Evolutionary conservation across 2,888 invertebrate species (phyloP), one percentile per base, ranked within the genome.

Genomic region (Erebia palarica): DNA sequence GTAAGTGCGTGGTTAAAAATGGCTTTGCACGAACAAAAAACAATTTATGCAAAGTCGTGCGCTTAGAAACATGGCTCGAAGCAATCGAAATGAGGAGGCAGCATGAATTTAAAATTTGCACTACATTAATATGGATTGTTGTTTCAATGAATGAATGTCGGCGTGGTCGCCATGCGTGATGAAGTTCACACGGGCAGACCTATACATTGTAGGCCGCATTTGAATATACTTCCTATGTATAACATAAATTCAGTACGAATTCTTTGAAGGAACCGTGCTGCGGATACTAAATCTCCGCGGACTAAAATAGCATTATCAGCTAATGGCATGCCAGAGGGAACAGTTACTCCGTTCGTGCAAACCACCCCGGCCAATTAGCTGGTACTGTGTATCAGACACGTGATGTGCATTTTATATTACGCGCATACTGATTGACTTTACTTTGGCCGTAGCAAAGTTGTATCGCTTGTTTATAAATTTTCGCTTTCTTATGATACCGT

Each of bases 121-220:
- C 89, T 91, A 89, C 92, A 93, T 93, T 92, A 92, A 92, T 92
- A 93, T 93, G 92, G 91, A 92, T 92, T 85, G 92, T 87, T 84
- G 91, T 91, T 92, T 91, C 92, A 91, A 92, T 93, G 93, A 93
- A 93, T 92, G 92, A 91, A 90, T 89, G 90, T 84, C 79, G 85
- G 75, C 91, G 92, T 91, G 92, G 90, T 88, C 85, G 89, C 90
- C 91, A 92, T 93, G 86, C 90, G 83, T 83, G 92, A 93, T 92
- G 88, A 92, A 90, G 92, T 93, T 93, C 92, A 91, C 92, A 93
- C 92, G 92, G 87, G 88, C 90, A 84, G 83, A 87, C 89, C 86
- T 90, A 86, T 87, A 90, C 90, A 89, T 88, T 90, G 90, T 91
- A 90, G 90, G 88, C 84, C 88, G 86, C 91, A 92, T 93, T 92